These are phyloP conservation scores for Crambe crambe DNA, from an alignment of 37 sponge, comb jelly and placozoan genomes.

Conservation along the genomic window DNA sequence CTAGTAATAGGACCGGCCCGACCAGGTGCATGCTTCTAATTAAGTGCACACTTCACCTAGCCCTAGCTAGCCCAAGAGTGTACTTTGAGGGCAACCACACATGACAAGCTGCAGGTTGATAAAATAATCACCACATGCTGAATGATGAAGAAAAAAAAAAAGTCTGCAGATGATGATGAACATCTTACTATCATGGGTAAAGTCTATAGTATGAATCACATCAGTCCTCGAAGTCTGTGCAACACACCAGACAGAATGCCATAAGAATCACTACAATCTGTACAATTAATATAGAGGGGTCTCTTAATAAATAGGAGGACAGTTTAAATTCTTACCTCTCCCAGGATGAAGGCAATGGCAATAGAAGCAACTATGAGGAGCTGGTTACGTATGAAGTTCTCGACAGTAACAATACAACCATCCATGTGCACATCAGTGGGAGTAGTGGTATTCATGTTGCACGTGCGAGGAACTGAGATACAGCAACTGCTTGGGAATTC, in stretches of 20 bases:
- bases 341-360: constrained; percentile 56
- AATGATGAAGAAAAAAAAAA: background rate
- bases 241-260: constrained; percentile 69
- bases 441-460: constrained; percentile 3
- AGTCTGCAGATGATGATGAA: too few species aligned
- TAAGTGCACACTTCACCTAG: too few species aligned
- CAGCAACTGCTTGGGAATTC: constrained; percentile 25
- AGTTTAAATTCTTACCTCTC: constrained; percentile 63
- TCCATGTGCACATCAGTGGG: background rate
- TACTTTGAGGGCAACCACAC: too few species aligned
- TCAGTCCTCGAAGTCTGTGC: constrained; percentile 48
- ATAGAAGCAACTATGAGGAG: constrained; percentile 60
- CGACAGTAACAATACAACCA: constrained; percentile 30
- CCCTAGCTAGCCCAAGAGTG: too few species aligned
- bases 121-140: too few species aligned
- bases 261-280: constrained; percentile 66
- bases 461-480: background rate
- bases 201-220: background rate
- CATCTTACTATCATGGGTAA: background rate
- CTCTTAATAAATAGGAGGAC: background rate
- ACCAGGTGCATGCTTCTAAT: too few species aligned
- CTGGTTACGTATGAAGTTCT: constrained; percentile 23
- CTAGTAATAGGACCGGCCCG: too few species aligned
- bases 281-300: background rate
- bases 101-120: too few species aligned